Percentiles rank a stretch among this genome's conserved stretches.
phyloP scores from a whole-genome alignment of 1,140 invertebrate species.

The Diachasmimorpha longicaudata region DNA sequence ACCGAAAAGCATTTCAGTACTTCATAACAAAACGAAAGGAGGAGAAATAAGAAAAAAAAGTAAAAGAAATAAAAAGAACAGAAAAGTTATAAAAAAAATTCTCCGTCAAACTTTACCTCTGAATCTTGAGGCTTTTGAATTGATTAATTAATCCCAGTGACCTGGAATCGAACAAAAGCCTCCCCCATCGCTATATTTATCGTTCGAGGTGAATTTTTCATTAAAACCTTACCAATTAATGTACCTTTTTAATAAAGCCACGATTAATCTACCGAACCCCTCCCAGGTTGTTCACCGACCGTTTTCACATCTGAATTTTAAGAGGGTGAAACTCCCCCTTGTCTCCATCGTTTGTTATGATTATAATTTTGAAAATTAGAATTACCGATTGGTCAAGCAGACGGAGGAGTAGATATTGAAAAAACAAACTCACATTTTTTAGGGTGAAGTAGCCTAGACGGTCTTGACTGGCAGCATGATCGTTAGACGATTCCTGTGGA shows the following conservation, averaged over 20 bases:
- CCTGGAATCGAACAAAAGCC: conserved; percentile 1
- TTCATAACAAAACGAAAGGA: neutral
- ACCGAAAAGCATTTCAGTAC: conserved; percentile 23
- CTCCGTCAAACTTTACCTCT: conserved; percentile 5
- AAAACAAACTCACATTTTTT: conserved; percentile 56
- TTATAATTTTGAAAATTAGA: conserved; percentile 47
- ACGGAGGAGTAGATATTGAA: neutral
- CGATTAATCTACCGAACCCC: conserved; percentile 22
- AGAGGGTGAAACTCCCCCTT: neutral
- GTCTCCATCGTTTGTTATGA: conserved; percentile 5
- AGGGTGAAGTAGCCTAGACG: conserved; percentile 60
- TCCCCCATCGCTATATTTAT: neutral
- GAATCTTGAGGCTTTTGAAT: conserved; percentile 18
- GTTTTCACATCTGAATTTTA: conserved; percentile 14
- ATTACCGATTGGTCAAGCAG: conserved; percentile 46
- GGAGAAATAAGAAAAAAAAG: neutral
- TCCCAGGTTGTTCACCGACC: conserved; percentile 14
- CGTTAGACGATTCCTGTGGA: conserved; percentile 54
- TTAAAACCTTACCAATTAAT: conserved; percentile 23
- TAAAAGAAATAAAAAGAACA: neutral
- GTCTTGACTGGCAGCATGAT: conserved; percentile 59
- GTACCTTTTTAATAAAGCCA: conserved; percentile 24
- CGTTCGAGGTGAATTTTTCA: conserved; percentile 21
- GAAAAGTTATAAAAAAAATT: neutral
- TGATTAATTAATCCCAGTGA: conserved; percentile 23